Evolutionary conservation across 2,888 invertebrate species (phyloP).

Genomic region (Macropis europaea): DNA sequence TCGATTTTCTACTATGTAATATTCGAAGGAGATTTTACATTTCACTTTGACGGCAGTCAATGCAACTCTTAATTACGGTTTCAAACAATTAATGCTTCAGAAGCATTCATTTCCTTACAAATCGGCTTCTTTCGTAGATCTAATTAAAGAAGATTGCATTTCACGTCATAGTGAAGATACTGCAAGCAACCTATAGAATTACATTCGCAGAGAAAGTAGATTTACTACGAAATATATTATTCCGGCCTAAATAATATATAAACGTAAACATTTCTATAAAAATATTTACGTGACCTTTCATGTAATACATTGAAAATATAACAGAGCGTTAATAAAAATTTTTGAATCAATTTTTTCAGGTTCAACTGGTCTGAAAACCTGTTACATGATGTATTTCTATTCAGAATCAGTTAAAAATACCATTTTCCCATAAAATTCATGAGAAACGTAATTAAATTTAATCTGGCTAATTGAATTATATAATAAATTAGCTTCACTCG

Average conservation of each 20-base stretch:
- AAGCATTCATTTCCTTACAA: not conserved
- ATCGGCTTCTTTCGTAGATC: not conserved
- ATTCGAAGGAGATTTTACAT: not conserved
- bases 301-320: too few relatives aligned
- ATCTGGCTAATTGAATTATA: too few relatives aligned
- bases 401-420: too few relatives aligned
- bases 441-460: too few relatives aligned
- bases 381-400: too few relatives aligned
- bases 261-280: not conserved
- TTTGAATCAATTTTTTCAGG: too few relatives aligned
- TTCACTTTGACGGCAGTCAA: not conserved
- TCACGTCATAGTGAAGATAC: not conserved
- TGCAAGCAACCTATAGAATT: slow-evolving; percentile 14
- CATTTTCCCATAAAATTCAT: too few relatives aligned
- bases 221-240: not conserved
- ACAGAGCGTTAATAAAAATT: too few relatives aligned
- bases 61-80: not conserved
- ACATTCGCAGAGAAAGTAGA: slow-evolving; percentile 25
- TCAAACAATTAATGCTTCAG: not conserved
- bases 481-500: too few relatives aligned
- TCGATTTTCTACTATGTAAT: not conserved
- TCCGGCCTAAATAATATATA: not conserved
- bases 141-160: slow-evolving; percentile 16
- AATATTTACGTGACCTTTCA: too few relatives aligned
- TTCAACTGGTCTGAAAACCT: too few relatives aligned